phyloP scores from a whole-genome alignment of 2,113 vertebrate species.

The Callionymus lyra region DNA sequence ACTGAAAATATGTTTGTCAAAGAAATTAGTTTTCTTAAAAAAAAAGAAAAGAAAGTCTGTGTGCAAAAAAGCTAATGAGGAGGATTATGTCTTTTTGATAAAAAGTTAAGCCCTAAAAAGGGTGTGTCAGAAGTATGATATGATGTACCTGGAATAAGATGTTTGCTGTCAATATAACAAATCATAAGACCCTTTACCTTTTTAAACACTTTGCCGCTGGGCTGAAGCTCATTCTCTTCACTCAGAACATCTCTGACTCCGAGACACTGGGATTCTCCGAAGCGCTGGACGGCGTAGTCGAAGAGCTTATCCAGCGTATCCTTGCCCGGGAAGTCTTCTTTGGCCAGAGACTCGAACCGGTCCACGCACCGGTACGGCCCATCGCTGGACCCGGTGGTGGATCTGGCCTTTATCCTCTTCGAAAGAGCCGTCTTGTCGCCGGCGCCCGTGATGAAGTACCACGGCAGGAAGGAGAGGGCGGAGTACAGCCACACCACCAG shows the following conservation, averaged over 20 bases:
- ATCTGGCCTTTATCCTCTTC: conserved; percentile 82
- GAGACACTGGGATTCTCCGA: conserved; percentile 75
- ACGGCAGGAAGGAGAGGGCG: conserved; percentile 86
- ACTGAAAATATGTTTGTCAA: too few relatives aligned
- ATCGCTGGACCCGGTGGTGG: conserved; percentile 70
- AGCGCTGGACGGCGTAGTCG: conserved; percentile 74
- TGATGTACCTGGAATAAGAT: not conserved
- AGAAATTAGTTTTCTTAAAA: conserved; percentile 1
- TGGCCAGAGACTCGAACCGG: conserved; percentile 75
- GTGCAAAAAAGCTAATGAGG: too few relatives aligned
- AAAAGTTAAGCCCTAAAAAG: too few relatives aligned
- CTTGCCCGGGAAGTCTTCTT: conserved; percentile 79
- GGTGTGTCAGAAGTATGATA: too few relatives aligned
- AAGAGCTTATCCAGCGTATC: conserved; percentile 93
- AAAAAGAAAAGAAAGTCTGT: too few relatives aligned
- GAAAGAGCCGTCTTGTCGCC: conserved; percentile 78
- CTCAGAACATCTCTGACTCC: conserved; percentile 85
- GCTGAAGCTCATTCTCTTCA: conserved; percentile 88
- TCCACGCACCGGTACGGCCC: conserved; percentile 88
- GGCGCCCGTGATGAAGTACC: conserved; percentile 89
- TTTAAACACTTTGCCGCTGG: conserved; percentile 92
- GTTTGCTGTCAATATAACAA: not conserved
- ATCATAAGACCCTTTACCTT: conserved; percentile 68
- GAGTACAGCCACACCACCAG: conserved; percentile 89
- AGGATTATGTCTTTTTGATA: too few relatives aligned